Conservation (phyloP, 2,797 vertebrate genomes). For the Graptemys geographica region DNA sequence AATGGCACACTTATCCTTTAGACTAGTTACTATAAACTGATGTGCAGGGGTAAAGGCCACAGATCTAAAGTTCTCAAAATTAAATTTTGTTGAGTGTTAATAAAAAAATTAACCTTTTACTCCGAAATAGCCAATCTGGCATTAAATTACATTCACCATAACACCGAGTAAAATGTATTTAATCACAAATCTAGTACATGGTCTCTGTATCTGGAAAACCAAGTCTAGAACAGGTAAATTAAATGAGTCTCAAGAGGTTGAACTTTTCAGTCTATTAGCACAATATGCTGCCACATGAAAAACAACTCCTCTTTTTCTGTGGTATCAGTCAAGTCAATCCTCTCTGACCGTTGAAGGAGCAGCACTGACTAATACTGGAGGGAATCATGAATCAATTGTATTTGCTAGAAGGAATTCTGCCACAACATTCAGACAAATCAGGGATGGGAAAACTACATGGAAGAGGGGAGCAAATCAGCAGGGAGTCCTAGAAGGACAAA, state of each 20-base stretch:
- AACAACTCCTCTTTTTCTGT: background rate
- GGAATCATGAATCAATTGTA: background rate
- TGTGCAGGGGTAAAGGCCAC: background rate
- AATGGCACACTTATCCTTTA: background rate
- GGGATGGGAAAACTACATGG: background rate
- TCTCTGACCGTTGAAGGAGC: background rate
- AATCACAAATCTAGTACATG: background rate
- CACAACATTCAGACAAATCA: background rate
- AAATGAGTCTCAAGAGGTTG: background rate
- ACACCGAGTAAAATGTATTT: background rate
- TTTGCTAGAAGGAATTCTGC: background rate
- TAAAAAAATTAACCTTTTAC: background rate
- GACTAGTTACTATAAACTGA: background rate
- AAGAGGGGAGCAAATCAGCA: background rate
- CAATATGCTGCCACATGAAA: background rate
- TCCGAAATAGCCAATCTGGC: background rate
- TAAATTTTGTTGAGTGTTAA: background rate
- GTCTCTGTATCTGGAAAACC: background rate
- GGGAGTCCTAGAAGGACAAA: background rate
- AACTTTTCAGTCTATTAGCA: background rate
- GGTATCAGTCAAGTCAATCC: background rate
- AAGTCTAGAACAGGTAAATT: background rate
- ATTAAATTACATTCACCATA: background rate
- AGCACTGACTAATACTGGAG: background rate
- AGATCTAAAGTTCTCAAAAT: background rate